These are phyloP conservation scores for Diorhabda sublineata DNA, from an alignment of 1,140 invertebrate species.

Conservation along the genomic window DNA sequence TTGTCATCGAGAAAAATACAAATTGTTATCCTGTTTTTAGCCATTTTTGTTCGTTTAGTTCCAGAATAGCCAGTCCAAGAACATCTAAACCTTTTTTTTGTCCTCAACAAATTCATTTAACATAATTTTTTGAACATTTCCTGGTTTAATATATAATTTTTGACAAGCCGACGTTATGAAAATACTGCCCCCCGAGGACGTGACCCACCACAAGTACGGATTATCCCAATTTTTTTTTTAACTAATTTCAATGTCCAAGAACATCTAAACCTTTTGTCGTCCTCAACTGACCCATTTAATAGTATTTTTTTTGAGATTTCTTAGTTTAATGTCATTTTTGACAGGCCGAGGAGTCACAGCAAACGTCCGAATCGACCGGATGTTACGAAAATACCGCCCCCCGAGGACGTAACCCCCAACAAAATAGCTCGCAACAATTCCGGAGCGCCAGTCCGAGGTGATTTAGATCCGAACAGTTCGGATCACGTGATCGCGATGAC, in stretches of 20 bases:
- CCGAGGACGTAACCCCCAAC: constrained; percentile 44
- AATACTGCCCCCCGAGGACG: constrained; percentile 48
- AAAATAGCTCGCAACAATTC: constrained; percentile 50
- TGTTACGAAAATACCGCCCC: constrained; percentile 60
- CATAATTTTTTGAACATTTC: too few relatives aligned
- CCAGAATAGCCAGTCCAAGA: too few relatives aligned
- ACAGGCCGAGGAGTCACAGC: constrained; percentile 61
- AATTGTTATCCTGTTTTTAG: too few relatives aligned
- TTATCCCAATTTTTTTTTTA: too few relatives aligned
- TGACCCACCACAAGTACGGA: constrained; percentile 43
- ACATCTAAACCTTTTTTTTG: too few relatives aligned
- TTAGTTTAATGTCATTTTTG: constrained; percentile 17
- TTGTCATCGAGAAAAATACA: too few relatives aligned
- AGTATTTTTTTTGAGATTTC: too few relatives aligned
- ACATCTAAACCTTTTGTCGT: too few relatives aligned
- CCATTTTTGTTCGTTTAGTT: too few relatives aligned
- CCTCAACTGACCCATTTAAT: too few relatives aligned
- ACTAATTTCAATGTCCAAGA: too few relatives aligned
- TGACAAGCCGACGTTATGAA: constrained; percentile 63
- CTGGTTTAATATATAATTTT: constrained; percentile 16
- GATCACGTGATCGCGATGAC: constrained; percentile 93
- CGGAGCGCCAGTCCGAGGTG: constrained; percentile 48
- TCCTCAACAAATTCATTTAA: too few relatives aligned
- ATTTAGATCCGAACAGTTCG: constrained; percentile 78
- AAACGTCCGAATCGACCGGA: constrained; percentile 70